phyloP scores from a whole-genome alignment of 2,888 invertebrate species.

The Philereme vetulata region DNA sequence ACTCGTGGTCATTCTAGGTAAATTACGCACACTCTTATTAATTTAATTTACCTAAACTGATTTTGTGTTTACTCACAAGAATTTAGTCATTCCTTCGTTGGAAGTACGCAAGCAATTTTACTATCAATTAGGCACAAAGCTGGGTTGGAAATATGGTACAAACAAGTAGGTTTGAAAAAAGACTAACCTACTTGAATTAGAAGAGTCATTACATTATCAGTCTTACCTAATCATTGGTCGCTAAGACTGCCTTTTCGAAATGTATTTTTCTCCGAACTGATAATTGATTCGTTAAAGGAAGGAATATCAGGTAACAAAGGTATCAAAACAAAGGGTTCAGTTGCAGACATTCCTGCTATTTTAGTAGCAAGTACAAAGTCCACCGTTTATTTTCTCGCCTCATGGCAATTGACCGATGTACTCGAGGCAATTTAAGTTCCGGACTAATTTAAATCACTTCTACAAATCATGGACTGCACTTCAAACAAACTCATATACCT shows the following conservation, averaged over 20 bases:
- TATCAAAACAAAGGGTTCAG: constrained; percentile 21
- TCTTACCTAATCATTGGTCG: too few species aligned
- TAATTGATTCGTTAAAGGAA: too few species aligned
- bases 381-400: constrained; percentile 35
- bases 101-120: constrained; percentile 4
- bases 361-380: constrained; percentile 37
- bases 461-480: constrained; percentile 8
- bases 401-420: constrained; percentile 47
- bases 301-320: constrained; percentile 5
- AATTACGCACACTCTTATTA: background rate
- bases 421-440: constrained; percentile 29
- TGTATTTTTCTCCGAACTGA: background rate
- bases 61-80: background rate
- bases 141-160: background rate
- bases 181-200: background rate
- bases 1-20: background rate
- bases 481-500: constrained; percentile 6
- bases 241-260: background rate
- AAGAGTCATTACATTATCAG: background rate
- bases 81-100: background rate
- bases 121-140: background rate
- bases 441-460: constrained; percentile 23
- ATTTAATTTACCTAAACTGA: background rate
- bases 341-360: constrained; percentile 18
- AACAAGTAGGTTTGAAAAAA: background rate